A percentile compares a stretch with the other conserved stretches of the same genome.
Evolutionary conservation across 92 coral and sea anemone species (phyloP).

Genomic region (Zoanthus sociatus): DNA sequence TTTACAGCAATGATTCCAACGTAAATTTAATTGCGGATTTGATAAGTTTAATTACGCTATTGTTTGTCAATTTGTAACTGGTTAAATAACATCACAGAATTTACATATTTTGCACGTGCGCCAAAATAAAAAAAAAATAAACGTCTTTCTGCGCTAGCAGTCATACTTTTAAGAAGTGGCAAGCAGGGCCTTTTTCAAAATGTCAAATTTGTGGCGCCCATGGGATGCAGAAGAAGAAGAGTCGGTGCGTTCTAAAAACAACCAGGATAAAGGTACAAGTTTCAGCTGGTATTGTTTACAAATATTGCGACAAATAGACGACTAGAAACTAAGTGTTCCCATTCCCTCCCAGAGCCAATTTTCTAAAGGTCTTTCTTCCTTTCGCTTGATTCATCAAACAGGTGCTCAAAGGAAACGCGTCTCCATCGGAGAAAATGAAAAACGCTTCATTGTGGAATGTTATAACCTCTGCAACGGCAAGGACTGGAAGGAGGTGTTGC

Average conservation of each 20-base stretch:
- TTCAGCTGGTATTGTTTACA: conserved; percentile 16
- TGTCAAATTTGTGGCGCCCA: conserved; percentile 18
- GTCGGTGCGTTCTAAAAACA: conserved; percentile 6
- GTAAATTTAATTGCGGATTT: conserved; percentile 18
- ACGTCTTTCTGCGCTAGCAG: conserved; percentile 10
- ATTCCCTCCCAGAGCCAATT: no score
- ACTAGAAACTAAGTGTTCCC: background rate
- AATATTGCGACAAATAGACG: conserved; percentile 12
- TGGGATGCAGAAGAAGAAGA: conserved; percentile 11
- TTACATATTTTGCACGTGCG: conserved; percentile 20
- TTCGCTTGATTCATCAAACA: conserved; percentile 26
- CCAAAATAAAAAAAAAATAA: background rate
- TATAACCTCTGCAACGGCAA: conserved; percentile 55
- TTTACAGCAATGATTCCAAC: conserved; percentile 3
- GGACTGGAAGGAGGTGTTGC: conserved; percentile 43
- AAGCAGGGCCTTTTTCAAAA: conserved; percentile 11
- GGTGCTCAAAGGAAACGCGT: conserved; percentile 36
- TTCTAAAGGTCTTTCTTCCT: background rate
- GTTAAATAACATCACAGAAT: background rate
- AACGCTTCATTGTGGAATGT: conserved; percentile 46
- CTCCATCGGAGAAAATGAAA: conserved; percentile 52
- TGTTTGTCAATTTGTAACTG: conserved; percentile 11
- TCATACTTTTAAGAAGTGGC: conserved; percentile 8
- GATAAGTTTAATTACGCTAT: conserved; percentile 14
- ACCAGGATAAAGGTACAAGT: conserved; percentile 3